Evolutionary conservation across 2,888 invertebrate genomes (phyloP).

Genomic region (Andrena chrysosceles): DNA sequence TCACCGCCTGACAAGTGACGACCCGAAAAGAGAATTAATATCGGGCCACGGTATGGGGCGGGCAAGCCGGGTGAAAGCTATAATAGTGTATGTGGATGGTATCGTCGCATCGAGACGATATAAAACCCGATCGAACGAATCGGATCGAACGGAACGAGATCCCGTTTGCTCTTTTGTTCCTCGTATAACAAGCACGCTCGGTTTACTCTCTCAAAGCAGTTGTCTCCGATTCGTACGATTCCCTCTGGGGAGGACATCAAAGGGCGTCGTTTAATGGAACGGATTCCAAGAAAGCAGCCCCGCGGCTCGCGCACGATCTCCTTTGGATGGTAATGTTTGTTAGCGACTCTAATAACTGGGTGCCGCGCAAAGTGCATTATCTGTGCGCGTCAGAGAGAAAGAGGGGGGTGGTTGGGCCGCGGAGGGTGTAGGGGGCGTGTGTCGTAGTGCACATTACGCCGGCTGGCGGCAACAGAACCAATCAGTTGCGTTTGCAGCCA

Average conservation of each 20-base stretch:
- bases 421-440: conserved; percentile 13
- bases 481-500: conserved; percentile 75
- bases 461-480: conserved; percentile 70
- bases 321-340: conserved; percentile 33
- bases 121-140: conserved; percentile 6
- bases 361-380: conserved; percentile 55
- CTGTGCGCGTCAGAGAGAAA: conserved; percentile 24
- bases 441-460: conserved; percentile 58
- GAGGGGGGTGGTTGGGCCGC: not conserved
- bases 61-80: conserved; percentile 1
- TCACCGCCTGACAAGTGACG: conserved; percentile 50
- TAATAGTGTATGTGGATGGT: not conserved
- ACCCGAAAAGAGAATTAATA: conserved; percentile 59
- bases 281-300: conserved; percentile 15
- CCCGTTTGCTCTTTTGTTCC: conserved; percentile 33
- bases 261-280: conserved; percentile 22
- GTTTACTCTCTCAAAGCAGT: conserved; percentile 33
- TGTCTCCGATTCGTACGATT: not conserved
- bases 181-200: conserved; percentile 2
- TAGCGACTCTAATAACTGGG: conserved; percentile 48
- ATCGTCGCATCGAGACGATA: conserved; percentile 29
- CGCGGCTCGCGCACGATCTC: not conserved
- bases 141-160: conserved; percentile 19
- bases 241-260: not conserved
- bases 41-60: conserved; percentile 41